Base-by-base conservation (phyloP, 1,140 invertebrate genomes). In the Saccostrea cuccullata region DNA sequence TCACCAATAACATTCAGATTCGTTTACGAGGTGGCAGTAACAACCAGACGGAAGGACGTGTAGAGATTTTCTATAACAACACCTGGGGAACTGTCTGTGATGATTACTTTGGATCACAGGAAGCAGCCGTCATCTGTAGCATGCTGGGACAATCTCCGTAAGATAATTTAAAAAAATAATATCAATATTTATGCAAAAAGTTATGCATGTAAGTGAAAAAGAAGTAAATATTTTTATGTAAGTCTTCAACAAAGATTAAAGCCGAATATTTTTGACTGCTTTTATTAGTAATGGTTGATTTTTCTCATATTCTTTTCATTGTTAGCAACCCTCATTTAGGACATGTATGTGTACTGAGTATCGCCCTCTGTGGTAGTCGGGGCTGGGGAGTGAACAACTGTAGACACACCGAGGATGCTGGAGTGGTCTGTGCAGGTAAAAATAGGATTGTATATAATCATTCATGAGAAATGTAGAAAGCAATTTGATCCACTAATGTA, bases 71-170 rank as follows among this genome's bases (percentile, higher is more conserved):
- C 73, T 95, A 95, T 89, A 95, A 92, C 58, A 91, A 91, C 77
- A 88, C 92, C 55, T 98, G 98, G 98, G 97, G 97, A 36, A 96
- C 96, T 12, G 96, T 92, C 11, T 92, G 92, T 89, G 91, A 91
- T 85, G 90, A 92, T 88, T 89, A 87, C 47, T 92, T 87, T 85
- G 88, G 87, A 17, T 55, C 30, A 30, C 60, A 56, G 40, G 89
- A 90, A 17, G 92, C 91, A 55, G 85, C 90, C 12, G 92, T 92
- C 47, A 88, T 92, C 36, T 92, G 92, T 87, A 67, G 87, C n/a
- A 87, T 91, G 86, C 87, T 92, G 3, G 91, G 91, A 84, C 55
- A 67, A 55, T 85, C 89, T 17, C 84, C 70, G 89, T 60, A 60
- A 85, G 55, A 55, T 84, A 2, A 8, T 47, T 47, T 47, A 3